These are phyloP conservation scores for Lineus longissimus DNA, from an alignment of 1,140 invertebrate species.

Conservation along the genomic window DNA sequence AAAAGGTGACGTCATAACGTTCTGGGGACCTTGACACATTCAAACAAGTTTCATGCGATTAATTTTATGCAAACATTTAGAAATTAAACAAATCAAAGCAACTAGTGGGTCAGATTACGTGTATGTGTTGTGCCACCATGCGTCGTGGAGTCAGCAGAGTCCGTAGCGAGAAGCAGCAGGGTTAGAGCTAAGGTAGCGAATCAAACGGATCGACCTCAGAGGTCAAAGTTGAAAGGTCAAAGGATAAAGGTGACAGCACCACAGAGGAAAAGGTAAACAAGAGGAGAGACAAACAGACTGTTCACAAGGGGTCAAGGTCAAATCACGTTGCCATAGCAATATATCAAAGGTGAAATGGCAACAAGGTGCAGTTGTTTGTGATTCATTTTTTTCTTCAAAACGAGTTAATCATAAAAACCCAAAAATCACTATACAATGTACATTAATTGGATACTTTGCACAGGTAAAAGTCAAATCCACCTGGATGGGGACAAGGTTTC, in stretches of 20 bases:
- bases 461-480: no score
- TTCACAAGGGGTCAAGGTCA: background rate
- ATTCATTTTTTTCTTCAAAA: no score
- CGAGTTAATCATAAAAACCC: no score
- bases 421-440: no score
- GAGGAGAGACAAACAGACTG: background rate
- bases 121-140: background rate
- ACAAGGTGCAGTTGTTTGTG: no score
- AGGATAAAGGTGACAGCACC: conserved; percentile 7
- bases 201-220: conserved; percentile 1
- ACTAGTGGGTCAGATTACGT: background rate
- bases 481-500: no score
- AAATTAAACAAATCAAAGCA: background rate
- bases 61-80: conserved; percentile 12
- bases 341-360: no score
- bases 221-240: no score
- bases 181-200: background rate
- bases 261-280: conserved; percentile 9
- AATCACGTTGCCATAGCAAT: no score
- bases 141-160: background rate
- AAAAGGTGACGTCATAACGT: conserved; percentile 80
- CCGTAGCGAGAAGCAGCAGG: conserved; percentile 1
- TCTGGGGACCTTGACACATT: conserved; percentile 63
- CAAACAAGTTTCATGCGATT: conserved; percentile 21
- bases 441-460: no score